Base-by-base conservation (phyloP, 1,140 invertebrate genomes). In the Tetramorium simillimum region DNA sequence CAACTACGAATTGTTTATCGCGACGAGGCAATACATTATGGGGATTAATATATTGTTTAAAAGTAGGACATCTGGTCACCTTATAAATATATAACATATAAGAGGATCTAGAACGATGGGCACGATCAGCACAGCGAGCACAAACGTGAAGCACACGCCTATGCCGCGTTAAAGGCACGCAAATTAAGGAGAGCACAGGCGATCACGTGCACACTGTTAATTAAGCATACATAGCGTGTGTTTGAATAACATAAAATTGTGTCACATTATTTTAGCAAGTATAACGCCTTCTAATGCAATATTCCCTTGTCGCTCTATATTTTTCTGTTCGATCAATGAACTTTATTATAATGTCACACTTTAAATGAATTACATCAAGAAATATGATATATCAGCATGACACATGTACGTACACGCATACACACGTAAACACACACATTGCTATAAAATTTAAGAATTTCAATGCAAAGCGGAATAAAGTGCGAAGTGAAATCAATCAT, bases 181-280 rank as follows among this genome's bases (percentile, higher is more conserved):
- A 78, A 78, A 78, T 78, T 78, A 78, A 78, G 24, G 46, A 43
- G 46, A 69, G 63, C 63, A 69, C 63, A 81, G 46, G 77, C 77
- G 33, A 81, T 81, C 21, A 69, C 62, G 33, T 70, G 77, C 46
- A 70, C 77, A 24, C 33, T n/a, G 63, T 33, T 46, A 67, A 53
- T 81, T 81, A 69, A 78, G 40, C 58, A 81, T 81, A 70, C 21
- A 33, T 81, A 69, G 46, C 56, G 40, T 65, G 40, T 65, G 58
- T 78, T 78, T 78, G 28, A 0, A 69, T 80, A 51, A 33, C 33
- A 14, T 37, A 21, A 16, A 43, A 80, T 53, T 43, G 28, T 69
- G 21, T 70, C 49, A 33, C 46, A 81, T 70, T 43, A 56, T 53
- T 51, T 70, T 56, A 53, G 12, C 5, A 69, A 80, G 21, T 37